phyloP scores from a whole-genome alignment of 1,140 invertebrate species.

The Rhyzopertha dominica region DNA sequence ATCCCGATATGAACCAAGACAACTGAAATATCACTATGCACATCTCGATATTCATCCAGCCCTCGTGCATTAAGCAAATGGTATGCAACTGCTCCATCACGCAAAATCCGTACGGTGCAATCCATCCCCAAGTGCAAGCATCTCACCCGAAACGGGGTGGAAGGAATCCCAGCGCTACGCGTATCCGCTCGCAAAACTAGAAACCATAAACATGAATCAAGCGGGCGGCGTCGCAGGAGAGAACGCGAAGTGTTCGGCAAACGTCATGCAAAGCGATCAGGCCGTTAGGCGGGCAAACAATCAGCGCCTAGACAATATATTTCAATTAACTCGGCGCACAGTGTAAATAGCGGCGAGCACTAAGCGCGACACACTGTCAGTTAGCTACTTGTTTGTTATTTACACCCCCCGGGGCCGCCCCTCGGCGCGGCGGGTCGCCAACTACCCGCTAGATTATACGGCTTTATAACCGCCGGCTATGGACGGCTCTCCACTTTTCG shows the following conservation, averaged over 20 bases:
- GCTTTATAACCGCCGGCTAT: constrained; percentile 23
- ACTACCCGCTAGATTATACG: constrained; percentile 27
- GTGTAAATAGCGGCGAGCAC: constrained; percentile 26
- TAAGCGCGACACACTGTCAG: constrained; percentile 35
- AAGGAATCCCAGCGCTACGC: no score
- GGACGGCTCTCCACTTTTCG: constrained; percentile 14
- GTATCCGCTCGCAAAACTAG: constrained; percentile 5
- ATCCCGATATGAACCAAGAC: no score
- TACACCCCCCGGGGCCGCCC: constrained; percentile 29
- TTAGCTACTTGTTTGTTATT: constrained; percentile 44
- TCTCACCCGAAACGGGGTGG: no score
- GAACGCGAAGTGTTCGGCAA: constrained; percentile 27
- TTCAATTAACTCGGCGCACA: constrained; percentile 38
- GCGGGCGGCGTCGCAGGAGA: constrained; percentile 8
- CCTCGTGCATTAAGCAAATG: no score
- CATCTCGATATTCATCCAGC: no score
- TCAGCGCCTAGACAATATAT: constrained; percentile 41
- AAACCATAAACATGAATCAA: constrained; percentile 29
- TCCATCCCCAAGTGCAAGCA: no score
- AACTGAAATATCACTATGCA: no score
- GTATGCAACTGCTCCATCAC: no score
- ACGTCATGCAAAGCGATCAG: constrained; percentile 34
- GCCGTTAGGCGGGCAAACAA: constrained; percentile 35
- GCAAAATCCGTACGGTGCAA: no score
- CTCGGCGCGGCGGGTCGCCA: constrained; percentile 19